Conservation (phyloP, 2,888 invertebrate species). For the Gari tellinella region DNA sequence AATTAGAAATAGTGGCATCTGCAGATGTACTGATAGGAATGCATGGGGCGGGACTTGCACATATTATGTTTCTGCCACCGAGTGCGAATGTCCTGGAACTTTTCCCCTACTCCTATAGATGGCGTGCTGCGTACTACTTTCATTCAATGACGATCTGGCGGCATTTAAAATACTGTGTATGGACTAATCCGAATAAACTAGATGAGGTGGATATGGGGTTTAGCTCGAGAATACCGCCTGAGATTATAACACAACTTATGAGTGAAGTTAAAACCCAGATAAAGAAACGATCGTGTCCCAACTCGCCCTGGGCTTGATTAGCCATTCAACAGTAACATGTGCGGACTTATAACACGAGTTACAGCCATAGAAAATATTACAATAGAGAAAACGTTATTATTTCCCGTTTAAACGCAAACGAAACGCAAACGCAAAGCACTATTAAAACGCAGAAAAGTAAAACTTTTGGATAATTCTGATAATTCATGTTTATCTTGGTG, state of each 20-base stretch:
- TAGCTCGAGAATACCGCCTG: slow-evolving; percentile 5
- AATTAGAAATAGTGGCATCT: slow-evolving; percentile 34
- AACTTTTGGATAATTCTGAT: too few species aligned
- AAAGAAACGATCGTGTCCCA: too few species aligned
- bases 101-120: slow-evolving; percentile 50
- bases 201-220: slow-evolving; percentile 32
- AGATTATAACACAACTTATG: not conserved
- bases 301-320: too few species aligned
- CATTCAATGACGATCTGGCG: slow-evolving; percentile 51
- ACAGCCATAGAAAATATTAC: too few species aligned
- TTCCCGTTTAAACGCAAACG: too few species aligned
- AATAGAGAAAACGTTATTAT: too few species aligned
- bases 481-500: too few species aligned
- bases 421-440: too few species aligned
- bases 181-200: slow-evolving; percentile 36
- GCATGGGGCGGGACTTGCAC: slow-evolving; percentile 57
- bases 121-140: slow-evolving; percentile 40
- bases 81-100: slow-evolving; percentile 52
- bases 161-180: slow-evolving; percentile 41
- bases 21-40: slow-evolving; percentile 57
- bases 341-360: too few species aligned
- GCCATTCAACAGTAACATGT: too few species aligned
- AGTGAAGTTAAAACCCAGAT: too few species aligned
- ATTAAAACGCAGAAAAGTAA: too few species aligned
- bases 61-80: slow-evolving; percentile 38